Evolutionary conservation across 2,113 vertebrate species (phyloP).

Genomic region (Scytalopus superciliaris): DNA sequence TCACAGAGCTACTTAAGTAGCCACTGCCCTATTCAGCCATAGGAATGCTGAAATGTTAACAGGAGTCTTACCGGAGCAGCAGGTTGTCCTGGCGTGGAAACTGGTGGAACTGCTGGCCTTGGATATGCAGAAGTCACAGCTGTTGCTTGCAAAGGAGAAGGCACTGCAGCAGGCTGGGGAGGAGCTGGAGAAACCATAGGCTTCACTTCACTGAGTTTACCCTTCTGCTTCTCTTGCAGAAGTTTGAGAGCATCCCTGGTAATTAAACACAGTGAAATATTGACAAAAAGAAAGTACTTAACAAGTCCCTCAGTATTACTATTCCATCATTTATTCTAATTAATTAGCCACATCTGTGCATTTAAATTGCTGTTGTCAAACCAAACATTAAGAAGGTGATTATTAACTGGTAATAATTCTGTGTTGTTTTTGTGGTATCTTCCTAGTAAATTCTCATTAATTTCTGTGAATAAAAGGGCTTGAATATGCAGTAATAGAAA

Average conservation of each 20-base stretch:
- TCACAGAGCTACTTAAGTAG: neutral
- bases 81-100: slow-evolving; percentile 86
- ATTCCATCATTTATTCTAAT: neutral
- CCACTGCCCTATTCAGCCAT: neutral
- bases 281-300: neutral
- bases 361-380: neutral
- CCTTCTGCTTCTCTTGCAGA: slow-evolving; percentile 75
- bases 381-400: neutral
- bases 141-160: neutral
- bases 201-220: slow-evolving; percentile 44
- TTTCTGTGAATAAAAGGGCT: neutral
- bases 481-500: neutral
- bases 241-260: slow-evolving; percentile 90
- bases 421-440: neutral
- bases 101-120: slow-evolving; percentile 80
- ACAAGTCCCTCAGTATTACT: neutral
- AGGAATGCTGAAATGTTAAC: neutral
- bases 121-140: slow-evolving; percentile 57
- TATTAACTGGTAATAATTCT: neutral
- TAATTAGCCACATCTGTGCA: neutral
- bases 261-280: slow-evolving; percentile 3
- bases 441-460: neutral
- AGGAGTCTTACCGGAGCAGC: slow-evolving; percentile 75
- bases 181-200: slow-evolving; percentile 23
- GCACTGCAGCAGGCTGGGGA: slow-evolving; percentile 6